Evolutionary conservation across 2,888 invertebrate species (phyloP).

Genomic region (Apamea monoglypha): DNA sequence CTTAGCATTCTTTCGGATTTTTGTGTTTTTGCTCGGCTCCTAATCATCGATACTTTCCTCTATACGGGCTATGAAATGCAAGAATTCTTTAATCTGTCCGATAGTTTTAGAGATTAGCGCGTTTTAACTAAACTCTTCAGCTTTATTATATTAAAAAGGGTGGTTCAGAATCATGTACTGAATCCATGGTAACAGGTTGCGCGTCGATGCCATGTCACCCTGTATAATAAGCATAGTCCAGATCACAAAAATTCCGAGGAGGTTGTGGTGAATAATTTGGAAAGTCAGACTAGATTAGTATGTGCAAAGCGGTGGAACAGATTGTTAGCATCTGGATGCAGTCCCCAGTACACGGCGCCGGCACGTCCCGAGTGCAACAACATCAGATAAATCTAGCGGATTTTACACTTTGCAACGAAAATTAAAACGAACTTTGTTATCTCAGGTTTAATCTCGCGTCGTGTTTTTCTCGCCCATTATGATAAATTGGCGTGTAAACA

Average conservation of each 20-base stretch:
- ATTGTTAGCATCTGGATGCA: slow-evolving; percentile 49
- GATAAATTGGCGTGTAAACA: slow-evolving; percentile 60
- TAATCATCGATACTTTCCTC: neutral
- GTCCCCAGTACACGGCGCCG: slow-evolving; percentile 1
- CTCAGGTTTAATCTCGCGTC: slow-evolving; percentile 59
- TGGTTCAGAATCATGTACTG: neutral
- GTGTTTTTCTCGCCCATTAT: slow-evolving; percentile 59
- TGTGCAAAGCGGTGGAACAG: slow-evolving; percentile 44
- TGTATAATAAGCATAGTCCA: neutral
- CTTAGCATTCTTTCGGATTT: neutral
- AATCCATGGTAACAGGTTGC: no score
- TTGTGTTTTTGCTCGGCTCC: neutral
- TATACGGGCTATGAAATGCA: neutral
- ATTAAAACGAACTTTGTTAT: slow-evolving; percentile 63
- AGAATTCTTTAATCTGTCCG: neutral
- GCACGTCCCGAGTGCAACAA: slow-evolving; percentile 56
- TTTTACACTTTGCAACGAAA: slow-evolving; percentile 63
- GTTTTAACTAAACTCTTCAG: neutral
- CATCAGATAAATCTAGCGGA: slow-evolving; percentile 48
- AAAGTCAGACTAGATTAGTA: slow-evolving; percentile 42
- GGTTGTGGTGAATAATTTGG: slow-evolving; percentile 47
- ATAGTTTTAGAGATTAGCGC: neutral
- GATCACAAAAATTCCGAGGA: slow-evolving; percentile 16
- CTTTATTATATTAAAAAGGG: neutral
- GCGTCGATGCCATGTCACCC: no score